These are phyloP conservation scores for Dipodomys merriami DNA, from an alignment of 2,113 vertebrate genomes.

Conservation along the genomic window DNA sequence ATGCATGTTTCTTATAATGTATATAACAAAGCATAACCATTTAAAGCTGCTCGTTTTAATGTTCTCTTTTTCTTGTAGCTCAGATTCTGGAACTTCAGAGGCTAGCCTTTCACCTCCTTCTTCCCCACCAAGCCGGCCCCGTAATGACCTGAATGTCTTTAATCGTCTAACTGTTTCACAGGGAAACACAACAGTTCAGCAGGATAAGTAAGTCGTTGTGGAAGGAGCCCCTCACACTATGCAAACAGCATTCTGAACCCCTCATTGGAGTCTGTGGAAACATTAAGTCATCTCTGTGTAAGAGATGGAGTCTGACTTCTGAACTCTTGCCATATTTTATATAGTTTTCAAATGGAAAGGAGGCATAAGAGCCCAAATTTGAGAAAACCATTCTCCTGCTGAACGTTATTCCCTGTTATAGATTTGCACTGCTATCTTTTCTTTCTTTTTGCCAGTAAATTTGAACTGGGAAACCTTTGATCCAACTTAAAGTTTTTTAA, in stretches of 20 bases:
- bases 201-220: conserved; percentile 90
- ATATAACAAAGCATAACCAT: conserved; percentile 81
- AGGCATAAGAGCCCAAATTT: conserved; percentile 43
- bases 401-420: conserved; percentile 83
- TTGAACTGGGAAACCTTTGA: conserved; percentile 36
- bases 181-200: conserved; percentile 86
- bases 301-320: conserved; percentile 53
- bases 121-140: conserved; percentile 91
- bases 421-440: conserved; percentile 57
- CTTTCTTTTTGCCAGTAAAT: conserved; percentile 31
- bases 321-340: conserved; percentile 41
- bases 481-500: conserved; percentile 30
- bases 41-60: conserved; percentile 83
- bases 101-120: conserved; percentile 90
- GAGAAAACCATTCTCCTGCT: conserved; percentile 83
- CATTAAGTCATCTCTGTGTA: conserved; percentile 57
- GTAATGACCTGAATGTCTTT: conserved; percentile 92
- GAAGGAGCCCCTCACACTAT: conserved; percentile 72
- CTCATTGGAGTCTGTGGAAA: conserved; percentile 63
- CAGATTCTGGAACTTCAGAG: conserved; percentile 93
- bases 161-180: conserved; percentile 89
- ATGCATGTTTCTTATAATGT: conserved; percentile 84
- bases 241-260: conserved; percentile 54
- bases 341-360: conserved; percentile 64
- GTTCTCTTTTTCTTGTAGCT: conserved; percentile 90